A percentile compares a stretch with the other conserved stretches of the same genome.
These are phyloP conservation scores for Schizaphis graminum DNA, from an alignment of 2,888 invertebrate genomes.

Conservation along the genomic window DNA sequence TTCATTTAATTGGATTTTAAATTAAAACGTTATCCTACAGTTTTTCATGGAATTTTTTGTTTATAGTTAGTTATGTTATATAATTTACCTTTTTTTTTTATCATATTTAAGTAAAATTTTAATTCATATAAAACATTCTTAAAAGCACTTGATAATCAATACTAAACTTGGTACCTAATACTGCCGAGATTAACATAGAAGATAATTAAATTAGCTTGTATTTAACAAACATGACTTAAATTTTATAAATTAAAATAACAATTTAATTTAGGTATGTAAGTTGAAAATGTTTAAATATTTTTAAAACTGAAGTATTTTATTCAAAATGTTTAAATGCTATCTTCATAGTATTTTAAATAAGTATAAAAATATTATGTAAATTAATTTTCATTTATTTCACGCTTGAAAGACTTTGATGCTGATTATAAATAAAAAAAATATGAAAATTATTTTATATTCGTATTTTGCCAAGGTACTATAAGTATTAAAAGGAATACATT, in stretches of 20 bases:
- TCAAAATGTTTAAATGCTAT: background rate
- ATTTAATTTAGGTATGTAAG: background rate
- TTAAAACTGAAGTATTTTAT: background rate
- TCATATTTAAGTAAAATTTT: background rate
- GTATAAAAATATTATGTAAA: background rate
- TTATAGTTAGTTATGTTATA: background rate
- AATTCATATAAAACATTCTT: background rate
- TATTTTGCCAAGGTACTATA: background rate
- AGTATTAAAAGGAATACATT: background rate
- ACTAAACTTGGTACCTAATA: background rate
- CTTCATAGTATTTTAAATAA: background rate
- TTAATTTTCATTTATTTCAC: background rate
- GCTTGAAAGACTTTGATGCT: background rate
- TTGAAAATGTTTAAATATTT: background rate
- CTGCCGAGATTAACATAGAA: background rate
- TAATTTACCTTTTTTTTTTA: background rate
- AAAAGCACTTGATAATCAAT: background rate
- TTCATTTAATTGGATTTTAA: background rate
- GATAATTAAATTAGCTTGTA: background rate
- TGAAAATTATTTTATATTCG: background rate
- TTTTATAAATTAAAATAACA: background rate
- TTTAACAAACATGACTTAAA: background rate
- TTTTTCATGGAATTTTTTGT: background rate
- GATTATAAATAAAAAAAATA: slow-evolving; percentile 1
- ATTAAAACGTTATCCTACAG: background rate